phyloP scores from a whole-genome alignment of 2,113 vertebrate species.

The Cariama cristata region DNA sequence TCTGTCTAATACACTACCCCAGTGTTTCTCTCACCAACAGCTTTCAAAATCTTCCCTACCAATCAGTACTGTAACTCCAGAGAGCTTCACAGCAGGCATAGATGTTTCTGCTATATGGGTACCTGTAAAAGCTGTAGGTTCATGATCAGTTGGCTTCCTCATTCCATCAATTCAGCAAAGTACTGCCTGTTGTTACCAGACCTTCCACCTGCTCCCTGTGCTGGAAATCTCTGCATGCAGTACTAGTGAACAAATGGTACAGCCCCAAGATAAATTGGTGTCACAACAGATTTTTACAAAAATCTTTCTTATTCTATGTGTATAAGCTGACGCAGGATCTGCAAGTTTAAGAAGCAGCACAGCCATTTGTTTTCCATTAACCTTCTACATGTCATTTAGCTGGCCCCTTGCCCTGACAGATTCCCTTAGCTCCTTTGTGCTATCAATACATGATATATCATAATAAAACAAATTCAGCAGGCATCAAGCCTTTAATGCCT shows the following conservation, averaged over 20 bases:
- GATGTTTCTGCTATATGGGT: neutral
- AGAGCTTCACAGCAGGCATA: neutral
- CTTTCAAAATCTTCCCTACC: neutral
- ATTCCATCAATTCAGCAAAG: constrained; percentile 19
- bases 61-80: neutral
- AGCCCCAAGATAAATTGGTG: constrained; percentile 7
- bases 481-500: neutral
- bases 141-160: neutral
- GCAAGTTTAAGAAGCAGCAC: constrained; percentile 6
- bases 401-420: neutral
- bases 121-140: constrained; percentile 11
- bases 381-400: neutral
- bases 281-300: constrained; percentile 24
- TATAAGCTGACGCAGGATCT: neutral
- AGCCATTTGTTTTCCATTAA: constrained; percentile 35
- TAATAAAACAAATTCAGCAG: neutral
- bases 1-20: neutral
- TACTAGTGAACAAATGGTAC: neutral
- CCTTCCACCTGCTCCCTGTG: constrained; percentile 27
- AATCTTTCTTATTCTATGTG: constrained; percentile 1
- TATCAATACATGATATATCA: neutral
- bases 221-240: constrained; percentile 15
- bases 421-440: neutral
- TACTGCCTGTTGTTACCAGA: neutral
- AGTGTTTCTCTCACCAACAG: neutral